Base-by-base conservation (phyloP, 2,797 vertebrate genomes). In the Miichthys miiuy region DNA sequence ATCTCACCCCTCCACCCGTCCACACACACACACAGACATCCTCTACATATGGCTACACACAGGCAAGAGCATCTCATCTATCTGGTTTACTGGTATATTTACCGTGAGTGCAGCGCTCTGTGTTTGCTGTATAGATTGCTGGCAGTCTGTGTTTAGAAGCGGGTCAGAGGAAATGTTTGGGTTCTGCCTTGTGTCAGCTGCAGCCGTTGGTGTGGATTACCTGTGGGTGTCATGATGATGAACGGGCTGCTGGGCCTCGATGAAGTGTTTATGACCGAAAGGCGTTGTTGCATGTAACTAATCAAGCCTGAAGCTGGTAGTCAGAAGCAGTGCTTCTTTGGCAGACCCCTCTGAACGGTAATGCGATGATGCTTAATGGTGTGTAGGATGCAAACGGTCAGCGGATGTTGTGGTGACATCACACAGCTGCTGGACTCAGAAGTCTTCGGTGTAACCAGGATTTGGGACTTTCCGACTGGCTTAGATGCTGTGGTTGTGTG, bases 261-360 rank as follows among this genome's bases (percentile, higher is more conserved):
- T 94, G 94, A 95, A 90, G 93, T 95, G 94, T 96, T 95, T 95
- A 95, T 90, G 92, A 90, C 86, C 79, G 54, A 87, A 58, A 94
- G 94, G 94, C 92, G 94, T 95, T 95, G 93, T 94, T 93, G 93
- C 95, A 90, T 94, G 94, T 94, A 95, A 95, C 86, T 90, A 89
- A 92, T 91, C 88, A 93, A 90, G 85, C 88, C 88, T 65, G 80
- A 85, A 77, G 84, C 88, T 89, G 86, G 90, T 87, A 86, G 90
- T 89, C 72, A 44, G 67, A 68, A 80, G 91, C 85, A 68, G 75
- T 6, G 80, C 80, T 84, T 76, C 85, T 63, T 63, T 63, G 62
- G 86, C 87, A 84, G 80, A 58, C 25, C 58, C 57, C 25, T 66
- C 61, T 30, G 62, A 78, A 73, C 34, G 23, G 82, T 60, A 85